Evolutionary conservation across 1,140 invertebrate genomes (phyloP).

Genomic region (Drosophila tsacasi): DNA sequence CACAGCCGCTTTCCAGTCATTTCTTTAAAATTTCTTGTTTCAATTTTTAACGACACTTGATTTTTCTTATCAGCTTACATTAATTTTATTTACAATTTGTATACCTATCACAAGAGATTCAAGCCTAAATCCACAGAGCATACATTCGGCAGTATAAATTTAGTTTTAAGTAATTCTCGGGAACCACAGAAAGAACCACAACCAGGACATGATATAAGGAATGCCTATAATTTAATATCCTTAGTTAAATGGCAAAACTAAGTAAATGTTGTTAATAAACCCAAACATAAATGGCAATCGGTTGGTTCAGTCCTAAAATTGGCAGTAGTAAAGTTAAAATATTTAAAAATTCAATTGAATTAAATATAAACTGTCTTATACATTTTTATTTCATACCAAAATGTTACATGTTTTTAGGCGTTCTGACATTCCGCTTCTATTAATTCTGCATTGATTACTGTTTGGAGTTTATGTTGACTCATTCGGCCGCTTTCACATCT

Average conservation of each 20-base stretch:
- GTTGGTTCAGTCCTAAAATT: neutral
- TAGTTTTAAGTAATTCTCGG: constrained; percentile 12
- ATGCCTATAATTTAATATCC: constrained; percentile 27
- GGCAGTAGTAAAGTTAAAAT: neutral
- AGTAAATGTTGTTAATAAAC: constrained; percentile 6
- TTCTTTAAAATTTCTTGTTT: neutral
- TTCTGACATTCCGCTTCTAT: too few relatives aligned
- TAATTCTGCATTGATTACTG: neutral
- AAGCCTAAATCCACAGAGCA: constrained; percentile 11
- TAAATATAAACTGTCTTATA: neutral
- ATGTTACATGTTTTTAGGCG: neutral
- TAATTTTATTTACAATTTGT: constrained; percentile 20
- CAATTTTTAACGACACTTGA: neutral
- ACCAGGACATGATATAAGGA: constrained; percentile 17
- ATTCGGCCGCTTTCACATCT: neutral
- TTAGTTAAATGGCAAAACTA: neutral
- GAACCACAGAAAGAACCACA: neutral
- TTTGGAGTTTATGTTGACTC: neutral
- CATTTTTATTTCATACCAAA: neutral
- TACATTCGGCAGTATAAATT: constrained; percentile 30
- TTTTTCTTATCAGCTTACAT: neutral
- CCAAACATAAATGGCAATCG: constrained; percentile 19
- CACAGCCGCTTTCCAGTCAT: neutral
- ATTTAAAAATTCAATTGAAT: neutral
- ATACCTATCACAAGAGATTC: constrained; percentile 7